Base-by-base conservation (phyloP, 2,113 vertebrate species). In the Barbus barbus region DNA sequence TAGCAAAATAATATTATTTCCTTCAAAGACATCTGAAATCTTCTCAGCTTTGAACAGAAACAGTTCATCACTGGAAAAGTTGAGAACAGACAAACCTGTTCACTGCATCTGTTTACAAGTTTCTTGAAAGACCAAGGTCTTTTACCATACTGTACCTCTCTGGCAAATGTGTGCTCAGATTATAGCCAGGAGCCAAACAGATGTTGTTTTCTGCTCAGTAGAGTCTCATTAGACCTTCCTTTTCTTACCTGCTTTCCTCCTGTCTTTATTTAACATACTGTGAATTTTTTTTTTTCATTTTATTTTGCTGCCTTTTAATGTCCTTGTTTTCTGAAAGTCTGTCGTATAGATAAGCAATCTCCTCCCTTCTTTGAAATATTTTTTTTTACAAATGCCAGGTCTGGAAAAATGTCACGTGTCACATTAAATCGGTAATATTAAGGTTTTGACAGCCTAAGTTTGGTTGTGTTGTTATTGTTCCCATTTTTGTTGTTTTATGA, bases 171-270 rank as follows among this genome's bases (percentile, higher is more conserved):
- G 92, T 92, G 92, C 93, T 83, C 73, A 77, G 84, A 82, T 89
- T 93, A 90, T 94, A 90, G 94, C 94, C 94, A 94, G 84, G 36
- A 94, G 94, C 92, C 81, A 94, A 92, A 90, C 94, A 95, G 93
- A 93, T 95, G 94, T 93, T 94, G 94, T 94, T 95, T 93, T 95
- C 94, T 93, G 92, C 92, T 91, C 88, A 87, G 81, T 83, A 87
- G 92, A 90, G 71, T 88, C 88, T 89, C 87, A 86, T 86, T 87
- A 87, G 89, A 90, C 87, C 89, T 90, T 88, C 84, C 82, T 90
- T 90, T 88, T 90, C 89, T 87, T 38, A 84, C 89, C 88, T 48
- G 89, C 86, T 89, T 85, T 83, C 82, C 67, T 81, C 85, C 87
- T 88, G 87, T 89, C 89, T 87, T 86, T 88, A 77, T 86, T 83